phyloP scores from a whole-genome alignment of 2,113 vertebrate species.

The Brachionichthys hirsutus region DNA sequence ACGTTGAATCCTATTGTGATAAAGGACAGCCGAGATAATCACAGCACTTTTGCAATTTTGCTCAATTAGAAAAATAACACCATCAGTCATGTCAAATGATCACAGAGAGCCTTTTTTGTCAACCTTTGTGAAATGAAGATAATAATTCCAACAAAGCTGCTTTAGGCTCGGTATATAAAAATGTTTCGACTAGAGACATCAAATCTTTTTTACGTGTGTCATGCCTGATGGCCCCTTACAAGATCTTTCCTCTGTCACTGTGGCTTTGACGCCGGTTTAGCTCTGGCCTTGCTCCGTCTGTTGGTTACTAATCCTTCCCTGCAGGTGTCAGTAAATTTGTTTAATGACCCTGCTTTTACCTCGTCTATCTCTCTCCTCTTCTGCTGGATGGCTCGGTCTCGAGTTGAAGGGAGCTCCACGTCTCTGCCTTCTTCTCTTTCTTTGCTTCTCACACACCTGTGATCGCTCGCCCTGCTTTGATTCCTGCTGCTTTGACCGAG shows the following conservation, averaged over 20 bases:
- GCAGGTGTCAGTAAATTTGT: constrained; percentile 25
- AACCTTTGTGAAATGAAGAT: constrained; percentile 16
- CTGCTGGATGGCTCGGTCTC: constrained; percentile 46
- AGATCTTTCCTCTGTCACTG: constrained; percentile 22
- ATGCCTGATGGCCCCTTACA: too few species aligned
- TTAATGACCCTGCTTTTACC: constrained; percentile 51
- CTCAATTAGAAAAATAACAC: too few species aligned
- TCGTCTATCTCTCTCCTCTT: constrained; percentile 75
- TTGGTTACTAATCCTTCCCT: constrained; percentile 27
- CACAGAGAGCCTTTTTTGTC: constrained; percentile 1
- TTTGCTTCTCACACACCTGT: constrained; percentile 36
- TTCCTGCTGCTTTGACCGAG: constrained; percentile 49
- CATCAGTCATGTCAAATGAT: too few species aligned
- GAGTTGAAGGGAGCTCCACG: constrained; percentile 45
- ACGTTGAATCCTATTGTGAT: constrained; percentile 25
- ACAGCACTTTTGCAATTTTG: too few species aligned
- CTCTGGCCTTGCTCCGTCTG: constrained; percentile 25
- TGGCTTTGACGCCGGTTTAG: constrained; percentile 35
- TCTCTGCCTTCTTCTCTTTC: constrained; percentile 34
- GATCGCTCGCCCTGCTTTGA: constrained; percentile 53
- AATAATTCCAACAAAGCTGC: constrained; percentile 27
- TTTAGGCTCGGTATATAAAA: constrained; percentile 38
- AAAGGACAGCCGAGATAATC: constrained; percentile 22
- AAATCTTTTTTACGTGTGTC: constrained; percentile 41
- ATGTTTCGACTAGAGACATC: constrained; percentile 39